Base-by-base conservation (phyloP, 2,797 vertebrate species). In the Meda fulgida region DNA sequence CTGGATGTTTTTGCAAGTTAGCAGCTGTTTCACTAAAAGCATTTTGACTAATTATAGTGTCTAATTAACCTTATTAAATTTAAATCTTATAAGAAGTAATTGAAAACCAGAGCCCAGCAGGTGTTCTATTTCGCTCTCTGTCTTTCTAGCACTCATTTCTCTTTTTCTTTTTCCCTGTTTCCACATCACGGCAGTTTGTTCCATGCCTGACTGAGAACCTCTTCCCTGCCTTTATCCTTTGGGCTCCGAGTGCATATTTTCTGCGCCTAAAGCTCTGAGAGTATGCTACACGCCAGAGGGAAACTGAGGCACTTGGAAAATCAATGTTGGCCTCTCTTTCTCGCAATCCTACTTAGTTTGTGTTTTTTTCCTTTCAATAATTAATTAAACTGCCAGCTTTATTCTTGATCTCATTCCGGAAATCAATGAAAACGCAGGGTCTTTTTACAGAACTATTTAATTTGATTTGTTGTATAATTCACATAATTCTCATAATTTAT, bases 11-110 rank as follows among this genome's bases (percentile, higher is more conserved):
- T 77, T 4, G n/a, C 80, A 63, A 55, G 78, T 53, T 75, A 83
- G 72, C 79, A 63, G 84, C 63, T 80, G 53, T 75, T 71, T 78
- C 51, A 73, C 63, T 78, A 65, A 84, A 88, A 86, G 80, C 70
- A 60, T 81, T 76, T 86, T 86, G 84, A 89, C 88, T 92, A 89
- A 90, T 90, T 89, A 91, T 88, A 90, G 86, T 34, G 81, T 75
- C 85, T 90, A 90, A 92, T 92, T 92, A 92, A 90, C 90, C 91
- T 88, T 85, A 89, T 92, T 89, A 89, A 85, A 87, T 89, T 70
- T 65, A 86, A 89, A 85, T 84, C 66, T 66, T 89, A 69, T 87
- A 80, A 83, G 65, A 26, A 85, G 84, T 90, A 91, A 91, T 91
- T 85, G 88, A 90, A 89, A 85, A 86, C 43, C 60, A 9, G 84